These are phyloP conservation scores for Elysia chlorotica DNA, from an alignment of 1,140 invertebrate species.

Conservation along the genomic window DNA sequence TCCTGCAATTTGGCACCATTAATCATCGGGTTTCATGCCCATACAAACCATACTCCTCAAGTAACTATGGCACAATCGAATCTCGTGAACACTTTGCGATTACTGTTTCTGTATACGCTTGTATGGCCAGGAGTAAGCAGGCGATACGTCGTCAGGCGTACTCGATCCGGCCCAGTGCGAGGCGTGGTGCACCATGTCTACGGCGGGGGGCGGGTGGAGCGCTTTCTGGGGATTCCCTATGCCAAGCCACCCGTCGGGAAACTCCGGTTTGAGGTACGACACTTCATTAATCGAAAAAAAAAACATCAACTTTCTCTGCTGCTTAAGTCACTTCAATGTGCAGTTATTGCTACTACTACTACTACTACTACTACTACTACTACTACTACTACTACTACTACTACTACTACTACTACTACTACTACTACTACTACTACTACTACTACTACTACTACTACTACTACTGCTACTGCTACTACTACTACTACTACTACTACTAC, in stretches of 20 bases:
- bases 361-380: slow-evolving; percentile 17
- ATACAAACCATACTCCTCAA: too few species aligned
- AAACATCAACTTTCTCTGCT: slow-evolving; percentile 14
- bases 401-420: neutral
- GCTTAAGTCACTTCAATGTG: neutral
- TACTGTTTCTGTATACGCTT: too few species aligned
- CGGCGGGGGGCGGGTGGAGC: slow-evolving; percentile 78
- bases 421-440: neutral
- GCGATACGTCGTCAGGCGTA: slow-evolving; percentile 22
- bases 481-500: slow-evolving; percentile 11
- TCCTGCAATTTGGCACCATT: too few species aligned
- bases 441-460: neutral
- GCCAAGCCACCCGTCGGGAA: slow-evolving; percentile 88
- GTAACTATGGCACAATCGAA: too few species aligned
- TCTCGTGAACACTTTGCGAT: too few species aligned
- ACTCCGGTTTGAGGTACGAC: slow-evolving; percentile 66
- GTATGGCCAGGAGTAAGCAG: too few species aligned
- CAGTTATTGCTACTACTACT: slow-evolving; percentile 5
- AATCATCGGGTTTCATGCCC: too few species aligned
- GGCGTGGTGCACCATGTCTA: slow-evolving; percentile 26
- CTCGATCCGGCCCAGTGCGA: slow-evolving; percentile 27
- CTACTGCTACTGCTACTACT: slow-evolving; percentile 13
- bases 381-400: slow-evolving; percentile 16
- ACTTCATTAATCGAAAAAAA: neutral
- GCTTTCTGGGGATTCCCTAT: slow-evolving; percentile 92